phyloP scores from a whole-genome alignment of 2,888 invertebrate species.

The Plusia festucae region DNA sequence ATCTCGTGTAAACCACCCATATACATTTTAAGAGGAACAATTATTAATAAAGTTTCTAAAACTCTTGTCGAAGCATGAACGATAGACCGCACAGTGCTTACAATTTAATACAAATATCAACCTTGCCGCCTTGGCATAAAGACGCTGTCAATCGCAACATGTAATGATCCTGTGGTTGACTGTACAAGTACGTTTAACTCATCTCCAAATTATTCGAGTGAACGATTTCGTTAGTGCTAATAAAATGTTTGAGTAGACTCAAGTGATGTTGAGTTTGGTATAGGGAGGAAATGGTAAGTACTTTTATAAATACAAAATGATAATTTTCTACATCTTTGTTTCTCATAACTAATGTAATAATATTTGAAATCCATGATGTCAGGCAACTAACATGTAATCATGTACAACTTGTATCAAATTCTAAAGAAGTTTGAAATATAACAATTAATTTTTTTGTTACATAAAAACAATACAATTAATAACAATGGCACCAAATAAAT shows the following conservation, averaged over 20 bases:
- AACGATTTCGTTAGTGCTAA: conserved; percentile 60
- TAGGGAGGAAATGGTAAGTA: conserved; percentile 16
- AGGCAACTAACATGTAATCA: too few species aligned
- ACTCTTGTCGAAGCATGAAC: conserved; percentile 24
- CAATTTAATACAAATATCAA: neutral
- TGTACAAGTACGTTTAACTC: conserved; percentile 35
- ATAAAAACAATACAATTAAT: too few species aligned
- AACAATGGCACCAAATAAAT: too few species aligned
- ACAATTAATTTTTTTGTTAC: too few species aligned
- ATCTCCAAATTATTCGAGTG: conserved; percentile 55
- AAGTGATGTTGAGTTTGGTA: conserved; percentile 37
- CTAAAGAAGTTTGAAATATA: too few species aligned
- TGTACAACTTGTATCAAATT: too few species aligned
- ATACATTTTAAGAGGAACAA: conserved; percentile 6
- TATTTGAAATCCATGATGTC: too few species aligned
- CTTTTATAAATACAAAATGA: conserved; percentile 1
- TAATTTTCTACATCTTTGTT: too few species aligned
- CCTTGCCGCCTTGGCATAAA: neutral
- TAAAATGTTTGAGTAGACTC: conserved; percentile 48
- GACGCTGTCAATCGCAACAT: neutral
- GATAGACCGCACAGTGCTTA: neutral
- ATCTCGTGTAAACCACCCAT: conserved; percentile 5
- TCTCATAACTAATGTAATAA: too few species aligned
- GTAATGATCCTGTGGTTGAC: neutral
- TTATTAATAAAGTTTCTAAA: conserved; percentile 34